Base-by-base conservation (phyloP, 2,888 invertebrate species). In the Phasia obesa region DNA sequence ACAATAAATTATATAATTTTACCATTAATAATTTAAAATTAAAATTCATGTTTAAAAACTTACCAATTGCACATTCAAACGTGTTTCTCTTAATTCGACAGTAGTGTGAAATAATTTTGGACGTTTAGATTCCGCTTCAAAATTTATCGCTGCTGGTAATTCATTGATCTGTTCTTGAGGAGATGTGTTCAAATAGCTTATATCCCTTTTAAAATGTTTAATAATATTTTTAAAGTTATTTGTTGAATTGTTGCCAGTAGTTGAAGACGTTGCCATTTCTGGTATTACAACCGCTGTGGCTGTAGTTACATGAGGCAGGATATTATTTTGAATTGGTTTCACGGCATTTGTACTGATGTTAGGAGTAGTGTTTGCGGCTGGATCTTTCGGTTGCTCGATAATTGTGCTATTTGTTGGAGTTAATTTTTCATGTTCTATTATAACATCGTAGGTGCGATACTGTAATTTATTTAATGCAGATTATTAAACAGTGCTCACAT, bases 401-500 rank as follows among this genome's bases (percentile, higher is more conserved):
- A 27, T 13, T 19, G 44, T 9, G 13, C 7, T 6, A 21, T 23
- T 70, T 11, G 35, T 21, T 27, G 64, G 21, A 17, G 5, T 23
- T n/a, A 51, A 4, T 71, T 81, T 80, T 70, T 83, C 83, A 31
- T 57, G 51, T 35, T 80, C 84, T 38, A 77, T 81, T 51, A 77
- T 57, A 19, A 75, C n/a, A 27, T 81, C 78, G 49, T 78, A 83
- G 1, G 84, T 82, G 21, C 80, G 80, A 62, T 83, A 84, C 84
- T 83, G 47, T 31, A 25, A 57, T 15, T 23, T 11, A 0, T 19
- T 17, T 7, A 15, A 31, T 35, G 2, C 1, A 35, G 11, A 35
- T 6, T 35, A 35, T 11, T 31, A 4, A 4, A 27, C 27, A 27
- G n/a, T n/a, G n/a, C n/a, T n/a, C n/a, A n/a, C n/a, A n/a, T n/a